These are phyloP conservation scores for Allobates femoralis DNA, from an alignment of 2,797 vertebrate species.

Conservation along the genomic window DNA sequence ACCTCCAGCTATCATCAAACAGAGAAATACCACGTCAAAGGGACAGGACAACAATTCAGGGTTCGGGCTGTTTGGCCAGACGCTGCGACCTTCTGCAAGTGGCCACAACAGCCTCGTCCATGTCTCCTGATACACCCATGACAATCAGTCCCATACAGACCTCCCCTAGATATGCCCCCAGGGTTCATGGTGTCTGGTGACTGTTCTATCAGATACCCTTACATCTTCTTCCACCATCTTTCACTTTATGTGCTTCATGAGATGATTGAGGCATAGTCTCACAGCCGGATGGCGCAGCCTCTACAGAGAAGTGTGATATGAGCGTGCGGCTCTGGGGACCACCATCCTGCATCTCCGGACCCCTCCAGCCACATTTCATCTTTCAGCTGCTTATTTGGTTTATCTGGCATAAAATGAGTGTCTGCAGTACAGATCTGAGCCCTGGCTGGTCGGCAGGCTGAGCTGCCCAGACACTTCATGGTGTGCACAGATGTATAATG, in stretches of 20 bases:
- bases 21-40: too few relatives aligned
- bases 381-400: background rate
- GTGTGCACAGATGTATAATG: background rate
- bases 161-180: too few relatives aligned
- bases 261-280: too few relatives aligned
- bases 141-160: too few relatives aligned
- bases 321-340: slow-evolving; percentile 10
- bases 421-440: background rate
- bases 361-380: background rate
- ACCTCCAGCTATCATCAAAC: too few relatives aligned
- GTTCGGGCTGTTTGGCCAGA: too few relatives aligned
- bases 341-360: slow-evolving; percentile 37
- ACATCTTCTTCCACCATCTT: background rate
- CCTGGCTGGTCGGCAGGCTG: background rate
- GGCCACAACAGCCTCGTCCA: too few relatives aligned
- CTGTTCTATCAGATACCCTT: background rate
- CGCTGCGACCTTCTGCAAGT: too few relatives aligned
- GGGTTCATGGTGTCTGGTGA: too few relatives aligned
- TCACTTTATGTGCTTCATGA: too few relatives aligned
- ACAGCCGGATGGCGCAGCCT: slow-evolving; percentile 27
- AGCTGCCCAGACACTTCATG: background rate
- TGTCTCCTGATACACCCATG: too few relatives aligned
- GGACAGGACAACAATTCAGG: too few relatives aligned
- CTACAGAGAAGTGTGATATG: slow-evolving; percentile 20
- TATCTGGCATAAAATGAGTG: background rate